These are phyloP conservation scores for Oscheius sp. DNA, from an alignment of 2,888 invertebrate species.

Conservation along the genomic window DNA sequence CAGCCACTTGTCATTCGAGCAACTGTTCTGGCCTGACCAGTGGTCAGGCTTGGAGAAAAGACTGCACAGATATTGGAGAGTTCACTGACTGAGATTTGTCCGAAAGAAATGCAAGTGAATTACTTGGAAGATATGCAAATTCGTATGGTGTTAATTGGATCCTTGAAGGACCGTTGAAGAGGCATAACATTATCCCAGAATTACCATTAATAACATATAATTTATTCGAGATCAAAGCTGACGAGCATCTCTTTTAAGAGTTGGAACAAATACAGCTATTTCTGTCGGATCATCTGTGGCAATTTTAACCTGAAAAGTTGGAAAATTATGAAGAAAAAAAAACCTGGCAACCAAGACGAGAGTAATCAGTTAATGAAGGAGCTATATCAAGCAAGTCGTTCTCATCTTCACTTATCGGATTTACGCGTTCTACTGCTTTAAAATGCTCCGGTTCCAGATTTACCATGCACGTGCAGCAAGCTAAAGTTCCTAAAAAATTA, in stretches of 20 bases:
- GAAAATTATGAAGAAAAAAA: background rate
- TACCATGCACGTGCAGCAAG: slow-evolving; percentile 97
- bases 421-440: slow-evolving; percentile 39
- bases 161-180: background rate
- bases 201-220: too few species aligned
- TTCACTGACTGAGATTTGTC: background rate
- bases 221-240: too few species aligned
- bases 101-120: background rate
- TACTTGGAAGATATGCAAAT: background rate
- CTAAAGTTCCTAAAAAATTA: slow-evolving; percentile 80
- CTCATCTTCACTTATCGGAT: slow-evolving; percentile 84
- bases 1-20: slow-evolving; percentile 10
- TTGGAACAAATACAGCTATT: slow-evolving; percentile 7
- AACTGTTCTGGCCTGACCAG: slow-evolving; percentile 5
- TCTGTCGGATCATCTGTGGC: slow-evolving; percentile 1
- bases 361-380: slow-evolving; percentile 86
- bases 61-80: background rate
- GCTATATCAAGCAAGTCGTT: slow-evolving; percentile 95
- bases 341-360: slow-evolving; percentile 93
- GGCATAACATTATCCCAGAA: too few species aligned
- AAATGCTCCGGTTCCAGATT: slow-evolving; percentile 79
- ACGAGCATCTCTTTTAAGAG: slow-evolving; percentile 9
- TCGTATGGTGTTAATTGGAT: background rate
- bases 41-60: slow-evolving; percentile 3
- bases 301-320: slow-evolving; percentile 2